Base-by-base conservation (phyloP, 2,113 vertebrate species). In the Meriones unguiculatus region DNA sequence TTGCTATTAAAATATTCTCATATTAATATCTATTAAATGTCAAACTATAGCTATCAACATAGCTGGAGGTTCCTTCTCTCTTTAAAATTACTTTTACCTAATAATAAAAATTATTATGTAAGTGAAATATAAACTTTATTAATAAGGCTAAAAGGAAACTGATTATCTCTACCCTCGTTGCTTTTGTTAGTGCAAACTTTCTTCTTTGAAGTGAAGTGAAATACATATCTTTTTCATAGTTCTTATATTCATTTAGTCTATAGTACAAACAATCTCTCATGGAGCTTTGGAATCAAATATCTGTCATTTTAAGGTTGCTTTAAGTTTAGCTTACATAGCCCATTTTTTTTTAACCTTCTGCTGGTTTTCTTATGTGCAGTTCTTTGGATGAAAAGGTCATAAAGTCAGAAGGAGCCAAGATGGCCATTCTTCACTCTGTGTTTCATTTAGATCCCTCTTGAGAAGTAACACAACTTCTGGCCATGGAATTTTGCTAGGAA, bases 11-110 rank as follows among this genome's bases (percentile, higher is more conserved):
- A 81, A 57, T 78, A 17, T 77, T 95, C 65, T 76, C 85, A 10
- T 11, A 75, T 72, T 91, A 57, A 65, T 95, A 72, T 80, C 87
- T 57, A 76, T 85, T 91, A 59, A 91, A 89, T 77, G n/a, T 91
- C 24, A 91, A 70, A 77, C 46, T 93, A 24, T 38, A 88, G 80
- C 87, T 81, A 86, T 59, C 38, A 94, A 80, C 59, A 95, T 93
- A 91, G 46, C 6, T 30, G 4, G 89, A 78, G 22, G 8, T 22
- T 38, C 41, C 46, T 62, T 91, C 30, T 70, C 2, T 62, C n/a
- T 91, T 95, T 38, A 81, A 18, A 72, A 94, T 41, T 70, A 67
- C 50, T 94, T 88, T 91, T 28, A 85, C 88, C 76, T 73, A 76
- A 35, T 18, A 81, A 52, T 81, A 54, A 92, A 75, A 87, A 93